These are phyloP conservation scores for Petrocephalus sullivani DNA, from an alignment of 2,797 vertebrate genomes.

Conservation along the genomic window DNA sequence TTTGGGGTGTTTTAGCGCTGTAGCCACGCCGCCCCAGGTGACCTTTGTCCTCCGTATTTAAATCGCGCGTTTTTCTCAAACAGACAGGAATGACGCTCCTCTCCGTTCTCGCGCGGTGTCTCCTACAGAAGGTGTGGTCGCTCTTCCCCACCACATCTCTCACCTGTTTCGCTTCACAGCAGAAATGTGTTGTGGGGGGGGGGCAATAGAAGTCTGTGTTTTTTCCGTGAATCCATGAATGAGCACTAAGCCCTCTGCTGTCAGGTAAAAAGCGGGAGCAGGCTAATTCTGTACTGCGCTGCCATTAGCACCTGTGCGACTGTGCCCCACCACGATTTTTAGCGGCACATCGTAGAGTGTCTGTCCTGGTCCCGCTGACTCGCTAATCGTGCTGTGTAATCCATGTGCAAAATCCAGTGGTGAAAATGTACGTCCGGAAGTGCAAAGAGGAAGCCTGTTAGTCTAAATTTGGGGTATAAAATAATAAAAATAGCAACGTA, in stretches of 20 bases:
- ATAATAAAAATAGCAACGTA: neutral
- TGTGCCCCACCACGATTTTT: neutral
- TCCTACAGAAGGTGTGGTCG: slow-evolving; percentile 95
- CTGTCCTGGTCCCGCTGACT: neutral
- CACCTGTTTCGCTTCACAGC: slow-evolving; percentile 75
- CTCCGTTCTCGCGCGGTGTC: slow-evolving; percentile 93
- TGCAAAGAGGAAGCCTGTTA: neutral
- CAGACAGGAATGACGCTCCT: slow-evolving; percentile 78
- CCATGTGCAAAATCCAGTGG: neutral
- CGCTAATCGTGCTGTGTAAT: neutral
- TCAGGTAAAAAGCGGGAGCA: neutral
- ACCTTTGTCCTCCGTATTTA: slow-evolving; percentile 48
- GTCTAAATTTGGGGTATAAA: neutral
- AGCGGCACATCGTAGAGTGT: neutral
- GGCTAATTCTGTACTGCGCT: neutral
- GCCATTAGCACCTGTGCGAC: neutral
- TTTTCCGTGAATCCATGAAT: slow-evolving; percentile 1
- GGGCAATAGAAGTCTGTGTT: neutral
- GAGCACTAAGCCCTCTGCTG: neutral
- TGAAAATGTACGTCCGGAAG: neutral
- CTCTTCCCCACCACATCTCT: slow-evolving; percentile 99
- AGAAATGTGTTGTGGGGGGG: slow-evolving; percentile 10
- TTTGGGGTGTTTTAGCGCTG: slow-evolving; percentile 11
- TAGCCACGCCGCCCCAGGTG: slow-evolving; percentile 24
- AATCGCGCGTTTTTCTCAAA: slow-evolving; percentile 66